Evolutionary conservation across 1,140 invertebrate species (phyloP), one percentile per base, ranked within the genome.

Genomic region (Drosophila mauritiana): DNA sequence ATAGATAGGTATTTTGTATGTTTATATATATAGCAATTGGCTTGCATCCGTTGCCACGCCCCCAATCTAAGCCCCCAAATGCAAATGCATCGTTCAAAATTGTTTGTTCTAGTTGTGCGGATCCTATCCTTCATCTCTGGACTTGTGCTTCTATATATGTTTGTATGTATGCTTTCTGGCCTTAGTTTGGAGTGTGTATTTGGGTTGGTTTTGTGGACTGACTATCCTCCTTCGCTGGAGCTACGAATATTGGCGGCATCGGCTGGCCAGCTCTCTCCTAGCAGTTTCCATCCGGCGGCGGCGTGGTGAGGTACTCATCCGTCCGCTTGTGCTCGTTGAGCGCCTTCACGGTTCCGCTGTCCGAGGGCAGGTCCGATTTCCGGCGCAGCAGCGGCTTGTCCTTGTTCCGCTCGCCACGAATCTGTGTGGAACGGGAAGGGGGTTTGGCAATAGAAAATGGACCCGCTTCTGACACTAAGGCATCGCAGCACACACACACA

Each of bases 331-430:
- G 97, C 92, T 97, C 97, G 91, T 96, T 97, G 62, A 99, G 94
- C 73, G 97, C 97, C 91, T 96, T 96, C 80, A 98, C 95, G 36
- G 97, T 98, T 90, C 96, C 96, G 72, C 96, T 95, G 93, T 99
- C 98, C 90, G 98, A 96, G 27, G 98, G 98, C 92, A 99, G 94
- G 93, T 99, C 98, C 13, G 97, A 98, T 93, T 99, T 99, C 92
- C 97, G 96, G 92, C 98, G 95, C 45, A 99, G 93, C 73, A 99
- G 93, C 27, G 97, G 97, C 93, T 98, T 98, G 61, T 96, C 96
- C 92, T 95, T 96, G 92, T 96, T 96, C 80, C 93, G 94, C 76
- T 90, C 86, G 25, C 86, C 86, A 25, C 86, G 86, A 64, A 90
- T 77, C 86, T 90, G 80, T 81, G 58, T 64, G 78, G 65, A 63